Evolutionary conservation across 2,797 vertebrate genomes (phyloP), one percentile per base, ranked within the genome.

Genomic region (Microctenopoma lineatum): DNA sequence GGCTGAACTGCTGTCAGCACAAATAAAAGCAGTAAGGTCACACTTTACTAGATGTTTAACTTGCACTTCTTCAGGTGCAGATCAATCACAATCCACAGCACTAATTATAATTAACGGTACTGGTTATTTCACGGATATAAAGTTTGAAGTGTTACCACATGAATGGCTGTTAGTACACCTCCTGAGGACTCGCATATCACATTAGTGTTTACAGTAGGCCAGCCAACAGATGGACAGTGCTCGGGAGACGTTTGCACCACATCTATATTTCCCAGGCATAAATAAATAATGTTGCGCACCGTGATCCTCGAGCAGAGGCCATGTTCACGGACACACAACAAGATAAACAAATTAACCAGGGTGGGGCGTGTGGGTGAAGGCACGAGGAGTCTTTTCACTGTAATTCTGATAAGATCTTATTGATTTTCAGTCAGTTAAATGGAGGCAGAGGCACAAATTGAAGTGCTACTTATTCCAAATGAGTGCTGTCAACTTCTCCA

Each of bases 161-260:
- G 72, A 82, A 48, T 29, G 47, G 80, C 81, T 68, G 81, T 90
- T 84, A 91, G 83, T 54, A n/a, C 44, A 44, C 55, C 80, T 90
- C 89, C 72, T 54, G 79, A 89, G 84, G 80, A 84, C 81, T 73
- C 67, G 27, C 77, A 77, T 73, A 75, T 78, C 86, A 75, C 77
- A 82, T 84, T 75, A 85, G 75, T 52, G 79, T 79, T 79, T 89
- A 83, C 84, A 89, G 83, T 87, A 77, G 80, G 73, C 73, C 66
- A 16, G 71, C 81, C 55, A 87, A 85, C 87, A 92, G 89, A 90
- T 90, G 88, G 90, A 90, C 81, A 84, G 84, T 73, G 77, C 87
- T 85, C 83, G 74, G 66, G 84, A 86, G 86, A 73, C 80, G 77
- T 70, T 66, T 21, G 60, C 56, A 62, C 78, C 74, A 52, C 75